Percentiles rank a stretch among this genome's conserved stretches.
Conservation (phyloP, 2,113 vertebrate genomes). For the Poecile atricapillus region DNA sequence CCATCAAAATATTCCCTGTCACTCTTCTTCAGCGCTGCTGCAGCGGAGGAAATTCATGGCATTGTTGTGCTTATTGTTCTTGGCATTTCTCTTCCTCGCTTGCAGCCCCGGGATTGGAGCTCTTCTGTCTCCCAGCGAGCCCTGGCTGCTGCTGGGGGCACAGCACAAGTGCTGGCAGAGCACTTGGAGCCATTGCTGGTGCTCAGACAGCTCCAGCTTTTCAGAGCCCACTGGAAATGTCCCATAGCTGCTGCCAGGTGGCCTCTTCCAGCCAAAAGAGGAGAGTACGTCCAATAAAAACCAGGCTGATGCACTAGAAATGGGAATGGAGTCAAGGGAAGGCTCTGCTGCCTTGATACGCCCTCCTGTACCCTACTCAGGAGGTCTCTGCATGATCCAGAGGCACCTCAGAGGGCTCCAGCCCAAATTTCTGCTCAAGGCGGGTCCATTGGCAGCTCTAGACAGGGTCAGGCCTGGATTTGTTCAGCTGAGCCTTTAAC, state of each 20-base stretch:
- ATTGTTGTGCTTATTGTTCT: conserved; percentile 21
- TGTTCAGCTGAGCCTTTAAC: not conserved
- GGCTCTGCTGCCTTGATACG: not conserved
- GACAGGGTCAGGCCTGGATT: accelerated
- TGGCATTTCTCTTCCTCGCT: conserved; percentile 16
- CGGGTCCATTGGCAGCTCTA: not conserved
- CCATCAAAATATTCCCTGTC: not conserved
- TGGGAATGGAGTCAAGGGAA: not conserved
- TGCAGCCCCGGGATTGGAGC: not conserved
- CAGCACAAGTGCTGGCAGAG: not conserved
- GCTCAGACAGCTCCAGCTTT: not conserved
- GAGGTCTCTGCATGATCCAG: not conserved
- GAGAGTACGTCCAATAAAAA: not conserved
- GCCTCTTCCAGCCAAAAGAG: not conserved
- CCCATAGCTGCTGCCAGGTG: not conserved
- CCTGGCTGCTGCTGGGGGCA: not conserved
- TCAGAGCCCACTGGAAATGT: not conserved
- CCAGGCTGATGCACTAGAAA: not conserved
- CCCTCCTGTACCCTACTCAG: not conserved
- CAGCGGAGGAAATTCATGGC: not conserved
- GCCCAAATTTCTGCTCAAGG: not conserved
- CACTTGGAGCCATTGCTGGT: not conserved
- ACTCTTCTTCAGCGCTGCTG: not conserved
- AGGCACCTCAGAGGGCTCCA: not conserved
- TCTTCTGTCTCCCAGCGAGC: not conserved